These are phyloP conservation scores for Spheniscus humboldti DNA, from an alignment of 2,797 vertebrate genomes.

Conservation along the genomic window DNA sequence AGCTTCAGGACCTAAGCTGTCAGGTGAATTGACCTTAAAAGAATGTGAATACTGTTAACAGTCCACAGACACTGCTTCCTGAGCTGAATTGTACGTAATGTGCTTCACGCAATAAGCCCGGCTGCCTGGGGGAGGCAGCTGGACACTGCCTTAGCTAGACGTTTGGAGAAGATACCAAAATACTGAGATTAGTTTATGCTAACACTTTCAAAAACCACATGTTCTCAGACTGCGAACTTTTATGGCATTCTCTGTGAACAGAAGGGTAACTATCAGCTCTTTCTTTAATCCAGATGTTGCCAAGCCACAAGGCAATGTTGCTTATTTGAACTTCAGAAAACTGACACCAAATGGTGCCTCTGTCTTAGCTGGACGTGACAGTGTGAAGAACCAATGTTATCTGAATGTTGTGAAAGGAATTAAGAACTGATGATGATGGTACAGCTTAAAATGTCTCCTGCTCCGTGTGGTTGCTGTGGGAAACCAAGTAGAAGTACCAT, in stretches of 20 bases:
- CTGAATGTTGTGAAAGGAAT: not conserved
- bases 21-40: not conserved
- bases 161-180: not conserved
- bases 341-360: not conserved
- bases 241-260: not conserved
- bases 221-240: not conserved
- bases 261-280: not conserved
- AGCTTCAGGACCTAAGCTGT: not conserved
- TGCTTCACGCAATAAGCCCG: not conserved
- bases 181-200: not conserved
- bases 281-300: not conserved
- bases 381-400: not conserved
- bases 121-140: not conserved
- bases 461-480: conserved; percentile 30
- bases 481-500: not conserved
- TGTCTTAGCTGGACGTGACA: not conserved
- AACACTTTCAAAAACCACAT: not conserved
- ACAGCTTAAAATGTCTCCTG: conserved; percentile 16
- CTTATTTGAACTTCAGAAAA: not conserved
- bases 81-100: not conserved
- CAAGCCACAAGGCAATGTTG: not conserved
- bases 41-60: not conserved
- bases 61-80: not conserved
- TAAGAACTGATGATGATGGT: not conserved
- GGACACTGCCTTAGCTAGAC: not conserved